Percentiles rank a stretch among this genome's conserved stretches.
These are phyloP conservation scores for Drosophila funebris DNA, from an alignment of 1,140 invertebrate species.

Conservation along the genomic window DNA sequence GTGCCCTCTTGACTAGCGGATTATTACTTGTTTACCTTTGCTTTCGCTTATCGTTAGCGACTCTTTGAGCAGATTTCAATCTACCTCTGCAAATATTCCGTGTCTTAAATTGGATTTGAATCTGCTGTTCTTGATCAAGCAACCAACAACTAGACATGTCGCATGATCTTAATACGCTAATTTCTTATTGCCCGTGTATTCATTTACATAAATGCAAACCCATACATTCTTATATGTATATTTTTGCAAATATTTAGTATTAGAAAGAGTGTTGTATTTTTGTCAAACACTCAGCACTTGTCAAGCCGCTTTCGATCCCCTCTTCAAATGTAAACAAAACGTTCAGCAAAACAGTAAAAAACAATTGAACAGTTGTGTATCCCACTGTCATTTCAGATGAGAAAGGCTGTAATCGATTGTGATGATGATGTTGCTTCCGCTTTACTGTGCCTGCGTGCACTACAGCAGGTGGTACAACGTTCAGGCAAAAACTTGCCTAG, in stretches of 20 bases:
- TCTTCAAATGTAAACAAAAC: constrained; percentile 37
- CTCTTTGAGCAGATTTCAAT: constrained; percentile 38
- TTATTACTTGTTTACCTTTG: too few species aligned
- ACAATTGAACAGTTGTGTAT: constrained; percentile 8
- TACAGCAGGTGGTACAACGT: constrained; percentile 24
- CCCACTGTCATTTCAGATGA: constrained; percentile 26
- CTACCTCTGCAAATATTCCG: constrained; percentile 13
- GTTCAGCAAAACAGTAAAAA: constrained; percentile 47
- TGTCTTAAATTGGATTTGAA: constrained; percentile 23
- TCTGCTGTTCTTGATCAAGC: constrained; percentile 66
- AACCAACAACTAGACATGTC: constrained; percentile 49
- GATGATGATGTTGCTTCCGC: constrained; percentile 22
- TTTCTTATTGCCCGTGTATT: constrained; percentile 3
- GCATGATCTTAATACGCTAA: constrained; percentile 48
- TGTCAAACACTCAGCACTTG: constrained; percentile 7
- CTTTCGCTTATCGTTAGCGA: constrained; percentile 41
- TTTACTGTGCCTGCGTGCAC: neutral
- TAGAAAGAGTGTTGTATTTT: neutral
- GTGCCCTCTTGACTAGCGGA: too few species aligned
- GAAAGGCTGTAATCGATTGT: constrained; percentile 1
- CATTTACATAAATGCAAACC: constrained; percentile 1
- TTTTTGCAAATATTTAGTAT: constrained; percentile 2
- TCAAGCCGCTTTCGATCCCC: constrained; percentile 12
- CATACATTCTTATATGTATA: constrained; percentile 31
- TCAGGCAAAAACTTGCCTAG: constrained; percentile 6